A percentile compares a stretch with the other conserved stretches of the same genome.
These are phyloP conservation scores for Drosophila buzzatii DNA, from an alignment of 2,888 invertebrate genomes.

Conservation along the genomic window DNA sequence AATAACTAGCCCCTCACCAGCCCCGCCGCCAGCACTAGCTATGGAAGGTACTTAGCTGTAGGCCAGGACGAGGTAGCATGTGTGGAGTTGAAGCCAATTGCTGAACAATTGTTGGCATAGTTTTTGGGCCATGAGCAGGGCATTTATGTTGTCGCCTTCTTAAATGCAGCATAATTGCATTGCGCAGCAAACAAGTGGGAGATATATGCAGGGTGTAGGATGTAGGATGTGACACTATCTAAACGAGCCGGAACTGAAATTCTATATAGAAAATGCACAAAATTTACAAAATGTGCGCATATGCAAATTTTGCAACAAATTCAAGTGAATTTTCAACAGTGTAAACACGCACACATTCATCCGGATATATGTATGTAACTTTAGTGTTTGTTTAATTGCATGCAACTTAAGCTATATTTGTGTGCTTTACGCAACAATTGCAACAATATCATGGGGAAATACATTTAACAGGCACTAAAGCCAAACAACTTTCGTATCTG, in stretches of 20 bases:
- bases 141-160: conserved; percentile 23
- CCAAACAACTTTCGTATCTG: conserved; percentile 45
- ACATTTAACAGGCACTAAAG: conserved; percentile 27
- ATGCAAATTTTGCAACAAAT: conserved; percentile 27
- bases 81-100: conserved; percentile 15
- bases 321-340: too few relatives aligned
- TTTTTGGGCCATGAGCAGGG: background rate
- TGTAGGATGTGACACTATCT: background rate
- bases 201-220: background rate
- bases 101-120: background rate
- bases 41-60: conserved; percentile 38
- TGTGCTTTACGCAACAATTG: conserved; percentile 39
- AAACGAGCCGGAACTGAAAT: conserved; percentile 16
- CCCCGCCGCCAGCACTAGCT: background rate
- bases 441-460: conserved; percentile 40
- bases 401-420: conserved; percentile 72
- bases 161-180: conserved; percentile 55
- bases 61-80: background rate
- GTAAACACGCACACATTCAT: background rate
- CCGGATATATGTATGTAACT: conserved; percentile 11
- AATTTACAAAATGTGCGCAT: conserved; percentile 25
- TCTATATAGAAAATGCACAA: conserved; percentile 23
- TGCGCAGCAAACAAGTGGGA: conserved; percentile 3
- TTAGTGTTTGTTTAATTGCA: conserved; percentile 37
- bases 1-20: conserved; percentile 2